Evolutionary conservation across 1,140 invertebrate species (phyloP).

Genomic region (Drosophila ambigua): DNA sequence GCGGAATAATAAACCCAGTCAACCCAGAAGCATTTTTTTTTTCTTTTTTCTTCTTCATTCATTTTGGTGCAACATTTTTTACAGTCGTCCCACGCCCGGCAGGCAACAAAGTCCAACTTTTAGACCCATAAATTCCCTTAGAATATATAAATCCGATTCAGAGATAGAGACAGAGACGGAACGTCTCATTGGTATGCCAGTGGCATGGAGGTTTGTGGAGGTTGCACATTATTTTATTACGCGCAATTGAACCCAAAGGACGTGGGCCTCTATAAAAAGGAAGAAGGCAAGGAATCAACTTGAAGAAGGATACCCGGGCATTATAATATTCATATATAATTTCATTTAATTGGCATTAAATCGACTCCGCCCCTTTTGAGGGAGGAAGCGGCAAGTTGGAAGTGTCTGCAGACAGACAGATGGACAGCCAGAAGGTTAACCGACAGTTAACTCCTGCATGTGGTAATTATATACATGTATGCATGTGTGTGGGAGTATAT

Average conservation of each 20-base stretch:
- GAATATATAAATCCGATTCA: constrained; percentile 10
- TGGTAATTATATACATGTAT: no score
- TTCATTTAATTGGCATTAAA: constrained; percentile 43
- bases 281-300: not conserved
- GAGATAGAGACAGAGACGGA: no score
- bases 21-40: not conserved
- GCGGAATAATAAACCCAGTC: constrained; percentile 55
- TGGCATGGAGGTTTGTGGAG: constrained; percentile 44
- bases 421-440: not conserved
- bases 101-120: constrained; percentile 8
- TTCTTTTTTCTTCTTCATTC: not conserved
- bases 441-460: no score
- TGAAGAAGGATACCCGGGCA: not conserved
- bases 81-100: not conserved
- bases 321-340: constrained; percentile 27
- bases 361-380: constrained; percentile 18
- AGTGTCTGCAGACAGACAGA: not conserved
- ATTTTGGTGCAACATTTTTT: constrained; percentile 2
- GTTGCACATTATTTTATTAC: constrained; percentile 80
- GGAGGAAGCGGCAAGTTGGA: not conserved
- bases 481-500: no score
- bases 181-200: constrained; percentile 68
- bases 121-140: constrained; percentile 15
- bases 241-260: constrained; percentile 64
- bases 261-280: constrained; percentile 34